Evolutionary conservation across 1,140 invertebrate species (phyloP).

Genomic region (Leptopilina clavipes): DNA sequence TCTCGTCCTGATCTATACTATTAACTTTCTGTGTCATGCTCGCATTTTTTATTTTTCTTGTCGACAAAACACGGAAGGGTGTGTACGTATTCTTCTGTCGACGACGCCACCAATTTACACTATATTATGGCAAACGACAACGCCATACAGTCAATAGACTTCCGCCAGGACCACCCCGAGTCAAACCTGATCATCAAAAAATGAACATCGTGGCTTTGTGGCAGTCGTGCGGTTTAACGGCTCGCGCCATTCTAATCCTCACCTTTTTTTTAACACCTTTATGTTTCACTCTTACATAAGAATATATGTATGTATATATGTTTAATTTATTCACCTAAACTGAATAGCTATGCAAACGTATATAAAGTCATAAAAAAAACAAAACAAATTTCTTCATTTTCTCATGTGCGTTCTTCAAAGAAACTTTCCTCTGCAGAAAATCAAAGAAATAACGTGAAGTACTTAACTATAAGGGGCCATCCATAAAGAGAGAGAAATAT

Average conservation of each 20-base stretch:
- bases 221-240: conserved; percentile 15
- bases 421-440: background rate
- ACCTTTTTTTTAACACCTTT: conserved; percentile 25
- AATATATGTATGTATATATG: too few relatives aligned
- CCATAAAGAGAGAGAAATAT: too few relatives aligned
- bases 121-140: conserved; percentile 4
- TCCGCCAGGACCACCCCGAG: conserved; percentile 27
- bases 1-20: conserved; percentile 11
- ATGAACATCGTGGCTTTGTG: conserved; percentile 19
- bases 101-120: conserved; percentile 16
- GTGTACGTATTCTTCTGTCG: background rate
- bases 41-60: background rate
- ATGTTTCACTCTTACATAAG: background rate
- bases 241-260: conserved; percentile 33
- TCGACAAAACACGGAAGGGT: conserved; percentile 24
- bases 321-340: background rate
- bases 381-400: conserved; percentile 29
- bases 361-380: conserved; percentile 12
- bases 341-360: background rate
- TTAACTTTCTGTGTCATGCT: conserved; percentile 10
- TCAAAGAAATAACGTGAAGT: too few relatives aligned
- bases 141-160: conserved; percentile 25
- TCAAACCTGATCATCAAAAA: conserved; percentile 1
- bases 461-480: too few relatives aligned
- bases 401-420: background rate